phyloP scores from a whole-genome alignment of 2,888 invertebrate genomes.

The Hydraecia micacea region DNA sequence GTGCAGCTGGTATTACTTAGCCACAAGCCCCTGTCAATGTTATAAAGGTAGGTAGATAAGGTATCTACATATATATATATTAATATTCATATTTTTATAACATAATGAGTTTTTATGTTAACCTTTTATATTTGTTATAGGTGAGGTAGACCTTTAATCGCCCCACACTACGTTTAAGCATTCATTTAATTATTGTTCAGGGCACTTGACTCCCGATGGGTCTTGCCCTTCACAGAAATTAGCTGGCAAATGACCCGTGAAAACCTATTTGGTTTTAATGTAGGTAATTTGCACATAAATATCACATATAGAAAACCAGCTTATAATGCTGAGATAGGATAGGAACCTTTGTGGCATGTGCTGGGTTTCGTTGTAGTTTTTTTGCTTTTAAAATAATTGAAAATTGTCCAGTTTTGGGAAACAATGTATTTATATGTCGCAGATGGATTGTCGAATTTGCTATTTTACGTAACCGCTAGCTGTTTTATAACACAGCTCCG shows the following conservation, averaged over 20 bases:
- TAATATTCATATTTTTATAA: background rate
- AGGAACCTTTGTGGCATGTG: background rate
- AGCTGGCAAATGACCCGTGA: constrained; percentile 53
- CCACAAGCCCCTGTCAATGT: background rate
- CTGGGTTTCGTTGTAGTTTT: background rate
- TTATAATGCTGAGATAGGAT: background rate
- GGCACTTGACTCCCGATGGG: constrained; percentile 44
- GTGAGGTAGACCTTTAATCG: constrained; percentile 39
- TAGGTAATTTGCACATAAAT: constrained; percentile 45
- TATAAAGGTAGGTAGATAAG: no score
- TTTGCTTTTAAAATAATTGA: background rate
- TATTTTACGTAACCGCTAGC: no score
- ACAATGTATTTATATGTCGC: no score
- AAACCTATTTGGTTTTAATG: constrained; percentile 49
- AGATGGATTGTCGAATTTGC: no score
- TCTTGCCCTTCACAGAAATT: constrained; percentile 49
- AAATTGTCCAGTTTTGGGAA: no score
- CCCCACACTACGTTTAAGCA: constrained; percentile 31
- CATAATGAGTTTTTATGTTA: constrained; percentile 7
- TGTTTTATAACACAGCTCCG: no score
- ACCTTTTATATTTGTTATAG: constrained; percentile 44
- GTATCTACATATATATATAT: background rate
- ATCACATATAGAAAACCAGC: background rate
- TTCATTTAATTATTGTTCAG: constrained; percentile 55
- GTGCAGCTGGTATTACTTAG: no score